phyloP scores from a whole-genome alignment of 2,888 invertebrate species.

The Pharmacophagus antenor region DNA sequence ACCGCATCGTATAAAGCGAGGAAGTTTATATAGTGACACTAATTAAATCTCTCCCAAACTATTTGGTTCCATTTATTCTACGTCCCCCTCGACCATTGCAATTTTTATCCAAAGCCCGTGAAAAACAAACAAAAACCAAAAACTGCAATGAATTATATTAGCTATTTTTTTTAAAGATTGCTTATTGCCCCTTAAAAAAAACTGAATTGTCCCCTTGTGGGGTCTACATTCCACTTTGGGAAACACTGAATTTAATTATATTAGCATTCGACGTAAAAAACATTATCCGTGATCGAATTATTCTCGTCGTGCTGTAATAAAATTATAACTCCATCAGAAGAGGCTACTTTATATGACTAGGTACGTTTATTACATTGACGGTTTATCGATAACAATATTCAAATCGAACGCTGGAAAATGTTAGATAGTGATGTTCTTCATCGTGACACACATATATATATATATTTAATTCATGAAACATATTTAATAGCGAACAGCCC shows the following conservation, averaged over 20 bases:
- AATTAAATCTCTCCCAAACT: too few relatives aligned
- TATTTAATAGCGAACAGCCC: background rate
- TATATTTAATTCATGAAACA: background rate
- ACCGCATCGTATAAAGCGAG: background rate
- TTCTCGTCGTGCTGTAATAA: conserved; percentile 50
- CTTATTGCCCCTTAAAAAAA: too few relatives aligned
- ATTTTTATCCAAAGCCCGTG: too few relatives aligned
- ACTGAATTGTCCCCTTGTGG: too few relatives aligned
- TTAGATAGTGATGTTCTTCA: background rate
- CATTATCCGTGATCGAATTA: conserved; percentile 49
- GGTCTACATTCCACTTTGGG: too few relatives aligned
- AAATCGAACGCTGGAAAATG: too few relatives aligned
- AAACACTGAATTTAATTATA: conserved; percentile 42
- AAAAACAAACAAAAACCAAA: too few relatives aligned
- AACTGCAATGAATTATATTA: too few relatives aligned
- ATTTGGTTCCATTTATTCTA: too few relatives aligned
- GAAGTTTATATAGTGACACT: background rate
- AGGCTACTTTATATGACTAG: background rate
- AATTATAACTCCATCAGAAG: conserved; percentile 59
- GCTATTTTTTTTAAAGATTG: too few relatives aligned
- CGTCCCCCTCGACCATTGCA: too few relatives aligned
- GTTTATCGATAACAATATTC: background rate
- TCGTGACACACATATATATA: background rate
- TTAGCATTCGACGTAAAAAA: conserved; percentile 45
- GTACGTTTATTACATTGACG: background rate